A percentile compares a stretch with the other conserved stretches of the same genome.
These are phyloP conservation scores for Liasis olivaceus DNA, from an alignment of 2,797 vertebrate genomes.

Conservation along the genomic window DNA sequence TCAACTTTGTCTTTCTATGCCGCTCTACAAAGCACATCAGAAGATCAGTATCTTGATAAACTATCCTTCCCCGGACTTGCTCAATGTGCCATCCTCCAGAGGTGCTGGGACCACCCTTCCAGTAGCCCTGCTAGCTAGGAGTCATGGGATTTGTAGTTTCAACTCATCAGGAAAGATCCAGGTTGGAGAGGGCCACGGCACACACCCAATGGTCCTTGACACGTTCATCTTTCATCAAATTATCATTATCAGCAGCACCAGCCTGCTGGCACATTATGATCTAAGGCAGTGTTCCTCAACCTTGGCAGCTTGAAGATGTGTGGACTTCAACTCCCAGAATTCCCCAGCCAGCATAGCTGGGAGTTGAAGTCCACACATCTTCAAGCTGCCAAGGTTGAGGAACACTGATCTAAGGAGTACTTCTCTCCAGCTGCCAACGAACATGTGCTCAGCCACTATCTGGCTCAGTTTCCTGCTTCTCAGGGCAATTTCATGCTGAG, in stretches of 20 bases:
- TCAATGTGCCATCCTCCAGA: neutral
- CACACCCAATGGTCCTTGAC: neutral
- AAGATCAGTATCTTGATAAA: neutral
- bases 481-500: neutral
- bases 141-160: neutral
- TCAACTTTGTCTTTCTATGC: neutral
- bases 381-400: no score
- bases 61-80: neutral
- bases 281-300: neutral
- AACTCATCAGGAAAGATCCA: neutral
- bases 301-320: no score
- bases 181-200: neutral
- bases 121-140: neutral
- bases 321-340: no score
- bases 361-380: no score
- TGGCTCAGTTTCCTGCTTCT: neutral
- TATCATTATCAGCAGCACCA: neutral
- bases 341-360: no score
- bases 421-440: neutral
- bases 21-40: neutral
- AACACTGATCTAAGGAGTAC: neutral
- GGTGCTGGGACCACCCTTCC: neutral
- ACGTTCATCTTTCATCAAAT: neutral
- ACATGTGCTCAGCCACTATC: neutral
- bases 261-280: no score